Evolutionary conservation across 2,113 vertebrate species (phyloP), one percentile per base, ranked within the genome.

Genomic region (Sclerurus mexicanus): DNA sequence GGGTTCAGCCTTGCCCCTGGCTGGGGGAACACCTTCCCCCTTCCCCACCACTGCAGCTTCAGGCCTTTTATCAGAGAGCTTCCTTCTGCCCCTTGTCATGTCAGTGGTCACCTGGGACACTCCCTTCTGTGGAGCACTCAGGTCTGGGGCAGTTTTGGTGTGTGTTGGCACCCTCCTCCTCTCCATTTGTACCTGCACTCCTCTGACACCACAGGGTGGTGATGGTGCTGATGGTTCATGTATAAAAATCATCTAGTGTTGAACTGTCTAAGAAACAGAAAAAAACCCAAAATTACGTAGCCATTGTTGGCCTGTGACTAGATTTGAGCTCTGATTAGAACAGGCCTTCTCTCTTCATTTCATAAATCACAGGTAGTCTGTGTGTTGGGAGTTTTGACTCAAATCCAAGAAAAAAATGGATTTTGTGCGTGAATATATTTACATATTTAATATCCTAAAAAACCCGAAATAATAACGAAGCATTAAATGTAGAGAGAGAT

Each of bases 361-460:
- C 90, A 81, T 85, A 92, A 95, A 95, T 92, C 42, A 93, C 66
- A 80, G 77, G 22, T 87, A 87, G 85, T 89, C 49, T 37, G 55
- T 75, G 59, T 68, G 6, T 37, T 67, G 42, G 59, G 44, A 91
- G 31, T 95, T 82, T 72, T 92, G 39, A 69, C 33, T 88, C 40
- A 7, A 69, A 78, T 82, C 49, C 81, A 90, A 71, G 52, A 14
- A 71, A 72, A 71, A 87, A 80, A 52, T 33, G 14, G n/a, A 28
- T 52, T 83, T 37, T 89, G 28, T 77, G 37, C 80, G 8, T 77
- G 71, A 90, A 33, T 94, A 47, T 74, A 24, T 91, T 91, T 89
- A 37, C 20, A 60, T 63, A 74, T 40, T 80, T 85, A 62, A 46
- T 80, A 4, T 53, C 12, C 30, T 58, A 3, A 27, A 64, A 64